Evolutionary conservation across 1,140 invertebrate species (phyloP).

Genomic region (Pristionchus pacificus): DNA sequence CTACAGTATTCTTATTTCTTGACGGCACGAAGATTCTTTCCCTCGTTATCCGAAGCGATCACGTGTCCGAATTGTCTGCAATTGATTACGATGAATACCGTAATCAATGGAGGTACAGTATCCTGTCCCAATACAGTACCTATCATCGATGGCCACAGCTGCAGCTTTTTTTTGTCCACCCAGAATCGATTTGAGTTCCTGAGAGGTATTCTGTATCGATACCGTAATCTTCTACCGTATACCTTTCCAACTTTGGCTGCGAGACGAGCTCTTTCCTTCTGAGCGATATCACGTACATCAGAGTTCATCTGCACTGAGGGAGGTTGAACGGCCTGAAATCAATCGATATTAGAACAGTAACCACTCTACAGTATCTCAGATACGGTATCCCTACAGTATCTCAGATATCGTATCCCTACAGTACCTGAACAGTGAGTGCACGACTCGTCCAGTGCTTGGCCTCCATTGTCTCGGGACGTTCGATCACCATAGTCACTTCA

Average conservation of each 20-base stretch:
- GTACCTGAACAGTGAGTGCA: conserved; percentile 19
- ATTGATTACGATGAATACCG: conserved; percentile 21
- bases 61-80: conserved; percentile 33
- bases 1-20: no score
- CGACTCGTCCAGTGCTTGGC: conserved; percentile 42
- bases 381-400: neutral
- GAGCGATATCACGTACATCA: conserved; percentile 40
- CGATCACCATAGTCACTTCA: conserved; percentile 34
- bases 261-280: conserved; percentile 29
- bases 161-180: neutral
- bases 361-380: neutral
- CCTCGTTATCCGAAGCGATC: conserved; percentile 40
- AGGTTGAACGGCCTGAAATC: conserved; percentile 29
- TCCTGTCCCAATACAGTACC: no score
- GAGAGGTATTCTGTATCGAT: neutral
- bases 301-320: conserved; percentile 42
- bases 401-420: no score
- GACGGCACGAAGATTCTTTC: conserved; percentile 36
- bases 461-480: conserved; percentile 43
- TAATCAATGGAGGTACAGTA: conserved; percentile 1
- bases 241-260: conserved; percentile 12
- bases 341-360: neutral
- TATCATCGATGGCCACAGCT: neutral
- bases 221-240: neutral
- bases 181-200: conserved; percentile 13